A percentile compares a stretch with the other conserved stretches of the same genome.
phyloP scores from a whole-genome alignment of 1,140 invertebrate species.

The Leptinotarsa lineolata region DNA sequence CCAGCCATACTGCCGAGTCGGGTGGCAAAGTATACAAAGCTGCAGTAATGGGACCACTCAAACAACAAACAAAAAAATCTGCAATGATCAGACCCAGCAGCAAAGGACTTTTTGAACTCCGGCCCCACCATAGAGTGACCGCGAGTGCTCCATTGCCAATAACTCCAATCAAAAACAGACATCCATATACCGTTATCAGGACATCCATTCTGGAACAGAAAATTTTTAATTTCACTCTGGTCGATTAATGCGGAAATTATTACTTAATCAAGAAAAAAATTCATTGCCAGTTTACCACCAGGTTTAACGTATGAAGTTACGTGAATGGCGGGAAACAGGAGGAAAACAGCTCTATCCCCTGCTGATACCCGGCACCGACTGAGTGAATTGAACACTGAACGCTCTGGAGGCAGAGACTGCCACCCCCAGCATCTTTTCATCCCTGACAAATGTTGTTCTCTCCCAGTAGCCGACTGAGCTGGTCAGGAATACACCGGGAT shows the following conservation, averaged over 20 bases:
- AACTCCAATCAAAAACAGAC: conserved; percentile 22
- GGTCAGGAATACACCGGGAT: conserved; percentile 13
- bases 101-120: conserved; percentile 23
- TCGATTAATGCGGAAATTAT: too few species aligned
- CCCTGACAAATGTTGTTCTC: conserved; percentile 27
- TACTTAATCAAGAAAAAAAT: too few species aligned
- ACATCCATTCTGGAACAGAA: conserved; percentile 15
- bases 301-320: not conserved
- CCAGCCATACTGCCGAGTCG: not conserved
- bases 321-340: not conserved
- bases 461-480: conserved; percentile 17
- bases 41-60: conserved; percentile 13
- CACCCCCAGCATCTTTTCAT: conserved; percentile 29
- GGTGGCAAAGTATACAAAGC: not conserved
- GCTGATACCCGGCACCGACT: conserved; percentile 16
- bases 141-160: conserved; percentile 23
- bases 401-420: conserved; percentile 24
- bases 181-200: conserved; percentile 20
- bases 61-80: conserved; percentile 21
- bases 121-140: conserved; percentile 22
- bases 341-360: conserved; percentile 8
- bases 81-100: conserved; percentile 22
- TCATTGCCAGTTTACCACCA: too few species aligned
- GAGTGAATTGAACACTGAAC: conserved; percentile 1
- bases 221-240: not conserved